Evolutionary conservation across 2,797 vertebrate genomes (phyloP).

Genomic region (Lepus oiostolus): DNA sequence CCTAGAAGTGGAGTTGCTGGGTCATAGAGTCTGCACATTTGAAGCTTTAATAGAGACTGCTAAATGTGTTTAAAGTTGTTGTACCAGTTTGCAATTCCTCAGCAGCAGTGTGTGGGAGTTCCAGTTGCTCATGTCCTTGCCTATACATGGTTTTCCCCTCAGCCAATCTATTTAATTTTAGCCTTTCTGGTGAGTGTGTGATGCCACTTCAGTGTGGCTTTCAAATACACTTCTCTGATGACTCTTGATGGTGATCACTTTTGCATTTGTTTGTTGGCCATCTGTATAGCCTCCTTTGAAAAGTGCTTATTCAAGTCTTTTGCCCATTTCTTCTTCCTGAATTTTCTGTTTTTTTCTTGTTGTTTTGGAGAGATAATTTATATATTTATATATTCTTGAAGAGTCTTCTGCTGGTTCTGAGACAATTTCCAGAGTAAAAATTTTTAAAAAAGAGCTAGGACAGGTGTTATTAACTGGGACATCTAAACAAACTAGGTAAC

Average conservation of each 20-base stretch:
- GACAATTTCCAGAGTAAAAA: background rate
- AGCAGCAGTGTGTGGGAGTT: background rate
- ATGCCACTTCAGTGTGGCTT: background rate
- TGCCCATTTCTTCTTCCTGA: background rate
- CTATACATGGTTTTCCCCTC: background rate
- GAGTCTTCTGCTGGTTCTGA: background rate
- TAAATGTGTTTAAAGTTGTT: background rate
- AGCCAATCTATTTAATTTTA: background rate
- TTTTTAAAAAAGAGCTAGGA: background rate
- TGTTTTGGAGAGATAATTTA: background rate
- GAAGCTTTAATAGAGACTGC: background rate
- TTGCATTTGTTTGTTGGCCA: background rate
- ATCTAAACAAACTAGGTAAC: background rate
- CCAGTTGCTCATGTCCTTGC: background rate
- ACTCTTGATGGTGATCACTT: background rate
- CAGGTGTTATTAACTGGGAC: background rate
- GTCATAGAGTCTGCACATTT: background rate
- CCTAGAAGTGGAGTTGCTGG: too few relatives aligned
- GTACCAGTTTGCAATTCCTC: background rate
- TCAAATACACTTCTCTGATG: background rate
- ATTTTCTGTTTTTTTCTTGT: background rate
- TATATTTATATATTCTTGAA: background rate
- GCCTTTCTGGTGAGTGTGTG: background rate
- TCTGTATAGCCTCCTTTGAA: background rate
- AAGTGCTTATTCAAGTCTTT: background rate